Evolutionary conservation across 2,113 vertebrate genomes (phyloP).

Genomic region (Halichoerus grypus): DNA sequence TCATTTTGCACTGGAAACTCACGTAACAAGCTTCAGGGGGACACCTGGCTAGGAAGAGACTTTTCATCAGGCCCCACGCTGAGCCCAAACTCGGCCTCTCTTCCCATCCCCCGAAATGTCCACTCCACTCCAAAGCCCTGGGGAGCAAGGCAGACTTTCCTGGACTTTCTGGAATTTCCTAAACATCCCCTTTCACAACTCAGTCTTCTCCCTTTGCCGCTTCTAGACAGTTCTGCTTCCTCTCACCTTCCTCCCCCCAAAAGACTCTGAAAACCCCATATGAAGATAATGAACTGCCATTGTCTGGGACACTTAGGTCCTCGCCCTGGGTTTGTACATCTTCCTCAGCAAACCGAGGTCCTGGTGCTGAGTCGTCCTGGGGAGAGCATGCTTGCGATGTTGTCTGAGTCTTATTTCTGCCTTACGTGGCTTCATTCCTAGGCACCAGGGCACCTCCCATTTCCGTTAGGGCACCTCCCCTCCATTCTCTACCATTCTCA

Average conservation of each 20-base stretch:
- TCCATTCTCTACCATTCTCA: not conserved
- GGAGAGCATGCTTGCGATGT: not conserved
- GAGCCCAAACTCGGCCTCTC: not conserved
- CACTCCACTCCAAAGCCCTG: not conserved
- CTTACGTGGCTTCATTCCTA: not conserved
- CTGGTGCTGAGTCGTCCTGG: not conserved
- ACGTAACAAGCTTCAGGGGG: not conserved
- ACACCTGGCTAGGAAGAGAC: fast-evolving
- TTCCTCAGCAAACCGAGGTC: not conserved
- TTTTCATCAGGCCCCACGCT: not conserved
- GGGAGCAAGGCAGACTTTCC: not conserved
- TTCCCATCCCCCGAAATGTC: not conserved
- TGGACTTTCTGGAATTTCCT: not conserved
- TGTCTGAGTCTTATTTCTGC: not conserved
- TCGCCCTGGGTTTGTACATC: not conserved
- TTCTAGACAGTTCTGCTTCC: not conserved
- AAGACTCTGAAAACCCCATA: not conserved
- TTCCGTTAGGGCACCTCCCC: not conserved
- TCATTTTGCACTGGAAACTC: not conserved
- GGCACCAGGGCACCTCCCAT: too few relatives aligned
- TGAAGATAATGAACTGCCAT: not conserved
- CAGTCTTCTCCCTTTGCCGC: not conserved
- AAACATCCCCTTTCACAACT: not conserved
- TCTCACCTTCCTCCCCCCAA: not conserved
- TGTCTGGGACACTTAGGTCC: not conserved